Evolutionary conservation across 1,140 invertebrate species (phyloP).

Genomic region (Chrysomallon squamiferum): DNA sequence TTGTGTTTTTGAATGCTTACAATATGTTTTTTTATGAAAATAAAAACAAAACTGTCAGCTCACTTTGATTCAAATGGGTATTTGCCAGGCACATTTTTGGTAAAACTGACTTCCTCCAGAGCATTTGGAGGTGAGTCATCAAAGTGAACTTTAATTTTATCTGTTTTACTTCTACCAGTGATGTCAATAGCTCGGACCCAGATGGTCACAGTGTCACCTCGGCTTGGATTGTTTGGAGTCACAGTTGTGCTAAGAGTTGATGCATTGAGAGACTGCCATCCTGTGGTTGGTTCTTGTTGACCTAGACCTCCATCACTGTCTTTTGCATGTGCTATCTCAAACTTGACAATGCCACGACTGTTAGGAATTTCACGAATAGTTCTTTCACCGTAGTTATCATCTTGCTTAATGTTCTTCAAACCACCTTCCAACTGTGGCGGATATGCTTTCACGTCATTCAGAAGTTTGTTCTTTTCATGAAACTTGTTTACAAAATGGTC

Average conservation of each 20-base stretch:
- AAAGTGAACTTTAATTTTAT: constrained; percentile 17
- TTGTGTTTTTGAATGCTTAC: no score
- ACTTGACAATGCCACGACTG: constrained; percentile 26
- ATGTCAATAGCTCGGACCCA: constrained; percentile 30
- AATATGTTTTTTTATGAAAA: no score
- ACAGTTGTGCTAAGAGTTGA: no score
- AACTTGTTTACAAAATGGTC: constrained; percentile 25
- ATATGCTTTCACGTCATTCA: constrained; percentile 16
- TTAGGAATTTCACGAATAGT: constrained; percentile 24
- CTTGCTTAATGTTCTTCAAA: constrained; percentile 14
- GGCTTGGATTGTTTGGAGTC: no score
- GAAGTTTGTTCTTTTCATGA: constrained; percentile 22
- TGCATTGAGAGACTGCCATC: background rate
- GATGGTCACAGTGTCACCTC: constrained; percentile 11
- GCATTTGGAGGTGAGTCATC: constrained; percentile 14
- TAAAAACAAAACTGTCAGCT: no score
- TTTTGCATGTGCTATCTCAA: background rate
- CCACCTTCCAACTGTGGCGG: constrained; percentile 20
- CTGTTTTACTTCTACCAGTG: constrained; percentile 17
- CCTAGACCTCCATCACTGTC: background rate
- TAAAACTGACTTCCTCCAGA: no score
- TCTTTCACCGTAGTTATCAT: constrained; percentile 20
- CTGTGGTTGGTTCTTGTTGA: background rate
- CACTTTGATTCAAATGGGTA: no score
- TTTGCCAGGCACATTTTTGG: no score